Evolutionary conservation across 2,888 invertebrate species (phyloP).

Genomic region (Philaethria dido): DNA sequence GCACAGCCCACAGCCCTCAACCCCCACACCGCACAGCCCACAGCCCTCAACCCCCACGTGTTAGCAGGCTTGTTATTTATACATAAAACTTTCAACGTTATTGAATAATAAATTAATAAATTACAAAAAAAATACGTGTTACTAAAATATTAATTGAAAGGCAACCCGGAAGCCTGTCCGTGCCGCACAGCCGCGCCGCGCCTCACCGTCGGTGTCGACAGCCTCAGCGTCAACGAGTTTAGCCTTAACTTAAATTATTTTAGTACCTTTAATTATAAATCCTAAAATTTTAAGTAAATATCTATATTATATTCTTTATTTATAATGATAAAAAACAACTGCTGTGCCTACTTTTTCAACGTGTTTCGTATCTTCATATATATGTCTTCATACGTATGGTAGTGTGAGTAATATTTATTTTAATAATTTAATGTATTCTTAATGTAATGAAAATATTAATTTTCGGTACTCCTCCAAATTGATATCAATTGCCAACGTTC

Average conservation of each 20-base stretch:
- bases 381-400: no score
- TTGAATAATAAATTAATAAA: not conserved
- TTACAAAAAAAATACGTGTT: not conserved
- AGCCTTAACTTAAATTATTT: not conserved
- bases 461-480: no score
- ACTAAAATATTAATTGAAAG: not conserved
- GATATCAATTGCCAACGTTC: no score
- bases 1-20: not conserved
- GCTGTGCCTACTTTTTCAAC: no score
- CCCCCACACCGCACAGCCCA: not conserved
- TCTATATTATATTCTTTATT: no score
- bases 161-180: conserved; percentile 3
- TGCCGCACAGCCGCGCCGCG: no score
- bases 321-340: no score
- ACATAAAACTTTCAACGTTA: not conserved
- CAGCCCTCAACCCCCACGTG: not conserved
- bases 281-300: not conserved
- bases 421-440: no score
- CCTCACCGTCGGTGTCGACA: conserved; percentile 7
- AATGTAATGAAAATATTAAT: no score
- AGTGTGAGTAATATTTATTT: no score
- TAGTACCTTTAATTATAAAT: not conserved
- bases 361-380: no score
- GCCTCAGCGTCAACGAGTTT: not conserved
- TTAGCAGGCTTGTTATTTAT: not conserved